A percentile compares a stretch with the other conserved stretches of the same genome.
Evolutionary conservation across 1,140 invertebrate species (phyloP).

Genomic region (Ooceraea biroi): DNA sequence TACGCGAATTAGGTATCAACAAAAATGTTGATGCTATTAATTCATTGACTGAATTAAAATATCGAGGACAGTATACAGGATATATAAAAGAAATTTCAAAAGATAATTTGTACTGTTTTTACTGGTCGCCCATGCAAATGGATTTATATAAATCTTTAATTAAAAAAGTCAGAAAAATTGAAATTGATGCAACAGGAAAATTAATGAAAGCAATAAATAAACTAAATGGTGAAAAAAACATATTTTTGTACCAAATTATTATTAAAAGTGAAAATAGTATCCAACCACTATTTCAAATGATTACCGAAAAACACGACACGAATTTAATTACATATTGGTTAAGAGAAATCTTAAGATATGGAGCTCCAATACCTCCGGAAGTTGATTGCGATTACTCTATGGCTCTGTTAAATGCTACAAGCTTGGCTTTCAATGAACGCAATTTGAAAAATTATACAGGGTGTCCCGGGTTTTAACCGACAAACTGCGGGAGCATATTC

Average conservation of each 20-base stretch:
- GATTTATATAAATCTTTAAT: conserved; percentile 50
- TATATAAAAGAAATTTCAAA: conserved; percentile 60
- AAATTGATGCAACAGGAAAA: conserved; percentile 58
- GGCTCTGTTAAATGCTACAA: background rate
- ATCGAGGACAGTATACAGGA: conserved; percentile 47
- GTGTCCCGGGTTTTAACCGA: too few species aligned
- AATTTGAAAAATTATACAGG: conserved; percentile 31
- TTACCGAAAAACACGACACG: background rate
- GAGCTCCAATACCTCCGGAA: conserved; percentile 22
- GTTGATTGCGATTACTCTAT: background rate
- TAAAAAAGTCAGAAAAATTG: conserved; percentile 49
- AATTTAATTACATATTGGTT: conserved; percentile 23
- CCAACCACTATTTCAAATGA: conserved; percentile 22
- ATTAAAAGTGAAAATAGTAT: conserved; percentile 11
- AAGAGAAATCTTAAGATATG: conserved; percentile 10
- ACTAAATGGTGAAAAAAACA: conserved; percentile 13
- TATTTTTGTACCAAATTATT: conserved; percentile 29
- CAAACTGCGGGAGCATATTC: too few species aligned
- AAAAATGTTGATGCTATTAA: conserved; percentile 15
- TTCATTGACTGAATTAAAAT: conserved; percentile 53
- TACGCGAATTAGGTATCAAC: background rate
- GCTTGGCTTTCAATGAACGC: background rate
- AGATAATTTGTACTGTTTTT: conserved; percentile 60
- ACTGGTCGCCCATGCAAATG: conserved; percentile 55
- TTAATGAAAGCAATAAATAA: conserved; percentile 10